phyloP scores from a whole-genome alignment of 2,113 vertebrate genomes.

The Tretioscincus oriximinensis region DNA sequence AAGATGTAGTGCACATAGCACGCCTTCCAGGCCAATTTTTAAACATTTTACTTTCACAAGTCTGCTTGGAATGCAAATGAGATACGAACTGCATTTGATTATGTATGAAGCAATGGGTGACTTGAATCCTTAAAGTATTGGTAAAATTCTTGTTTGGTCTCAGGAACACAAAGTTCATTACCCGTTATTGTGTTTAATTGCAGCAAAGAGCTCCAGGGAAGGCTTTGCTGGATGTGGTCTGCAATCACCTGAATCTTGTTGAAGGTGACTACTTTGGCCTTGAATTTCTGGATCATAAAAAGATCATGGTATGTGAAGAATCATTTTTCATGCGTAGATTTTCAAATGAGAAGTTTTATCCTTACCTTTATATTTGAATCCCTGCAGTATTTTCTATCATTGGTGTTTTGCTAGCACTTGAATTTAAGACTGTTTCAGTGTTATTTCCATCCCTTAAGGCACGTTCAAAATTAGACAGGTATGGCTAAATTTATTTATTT shows the following conservation, averaged over 20 bases:
- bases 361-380: too few relatives aligned
- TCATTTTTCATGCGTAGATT: background rate
- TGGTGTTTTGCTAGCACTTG: slow-evolving; percentile 23
- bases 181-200: slow-evolving; percentile 55
- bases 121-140: background rate
- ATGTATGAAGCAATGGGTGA: background rate
- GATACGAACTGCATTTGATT: slow-evolving; percentile 2
- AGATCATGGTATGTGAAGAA: slow-evolving; percentile 85
- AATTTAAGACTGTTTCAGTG: background rate
- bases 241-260: slow-evolving; percentile 93
- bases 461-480: background rate
- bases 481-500: background rate
- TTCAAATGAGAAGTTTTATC: background rate
- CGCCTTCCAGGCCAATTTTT: background rate
- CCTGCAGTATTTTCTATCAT: background rate
- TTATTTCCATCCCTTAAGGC: background rate
- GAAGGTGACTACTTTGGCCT: slow-evolving; percentile 98
- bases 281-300: slow-evolving; percentile 93
- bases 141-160: background rate
- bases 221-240: slow-evolving; percentile 90
- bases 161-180: slow-evolving; percentile 29
- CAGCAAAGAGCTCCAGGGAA: slow-evolving; percentile 94
- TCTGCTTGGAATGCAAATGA: slow-evolving; percentile 26
- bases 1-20: background rate
- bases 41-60: background rate